Base-by-base conservation (phyloP, 2,797 vertebrate species). In the Eupleurogrammus muticus region DNA sequence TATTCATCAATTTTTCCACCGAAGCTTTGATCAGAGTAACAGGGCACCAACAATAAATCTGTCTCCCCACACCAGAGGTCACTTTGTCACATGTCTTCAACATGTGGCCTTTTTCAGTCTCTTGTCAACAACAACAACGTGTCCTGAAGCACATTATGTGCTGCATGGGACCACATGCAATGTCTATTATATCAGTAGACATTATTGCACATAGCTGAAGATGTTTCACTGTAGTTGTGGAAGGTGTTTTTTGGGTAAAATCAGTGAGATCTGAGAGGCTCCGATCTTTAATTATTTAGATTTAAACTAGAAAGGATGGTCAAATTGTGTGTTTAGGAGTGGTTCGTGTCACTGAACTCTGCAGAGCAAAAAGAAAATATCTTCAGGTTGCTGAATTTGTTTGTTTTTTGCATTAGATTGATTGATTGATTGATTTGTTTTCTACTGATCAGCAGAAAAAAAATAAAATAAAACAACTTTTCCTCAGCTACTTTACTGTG, bases 1-100 rank as follows among this genome's bases (percentile, higher is more conserved):
- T 80, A 81, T 86, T 87, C 52, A 91, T 92, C 76, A 14, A 70
- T 91, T 76, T 87, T 91, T 90, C 89, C 87, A 81, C 34, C 69
- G 60, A 64, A 61, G 73, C 69, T 80, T 70, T 77, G 78, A 66
- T 54, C 48, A 70, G 67, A 63, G 73, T 16, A 54, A 57, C 48
- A 34, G 68, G 32, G 46, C 55, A 64, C 52, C 57, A 48, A 28
- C 67, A 58, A 50, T 72, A 73, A 80, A 9, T 11, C 23, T 47
- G 23, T 23, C 38, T 67, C 52, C 56, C 47, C 12, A 8, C 66
- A 58, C 24, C 64, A 73, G 75, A 79, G 87, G 87, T 85, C 82
- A 67, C 59, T 62, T 68, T 48, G 61, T 83, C 87, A 91, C 86
- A 83, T 87, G 83, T 74, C 17, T 23, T 58, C 57, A 68, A 55